Evolutionary conservation across 2,797 vertebrate species (phyloP).

Genomic region (Botia kubotai): DNA sequence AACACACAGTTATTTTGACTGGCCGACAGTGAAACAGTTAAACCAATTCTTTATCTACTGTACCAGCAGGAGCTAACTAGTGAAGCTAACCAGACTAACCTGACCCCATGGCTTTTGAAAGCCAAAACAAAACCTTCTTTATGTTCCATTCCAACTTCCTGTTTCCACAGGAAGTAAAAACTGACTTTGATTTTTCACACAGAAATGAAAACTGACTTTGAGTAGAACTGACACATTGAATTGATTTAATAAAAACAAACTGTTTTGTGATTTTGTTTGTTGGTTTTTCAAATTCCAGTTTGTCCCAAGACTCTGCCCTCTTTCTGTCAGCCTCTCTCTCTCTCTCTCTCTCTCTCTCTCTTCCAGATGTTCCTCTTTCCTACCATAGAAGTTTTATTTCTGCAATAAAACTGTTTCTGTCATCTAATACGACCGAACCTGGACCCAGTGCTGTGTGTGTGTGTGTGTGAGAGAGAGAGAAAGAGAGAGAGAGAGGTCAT

Average conservation of each 20-base stretch:
- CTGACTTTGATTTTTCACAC: background rate
- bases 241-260: background rate
- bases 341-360: constrained; percentile 14
- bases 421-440: constrained; percentile 34
- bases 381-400: constrained; percentile 4
- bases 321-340: constrained; percentile 1
- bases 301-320: constrained; percentile 11
- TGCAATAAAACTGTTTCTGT: constrained; percentile 40
- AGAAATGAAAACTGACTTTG: background rate
- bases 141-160: background rate
- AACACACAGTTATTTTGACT: no score
- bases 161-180: background rate
- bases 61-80: no score
- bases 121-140: background rate
- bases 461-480: background rate
- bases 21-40: no score
- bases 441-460: constrained; percentile 10
- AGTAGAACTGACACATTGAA: background rate
- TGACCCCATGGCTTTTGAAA: no score
- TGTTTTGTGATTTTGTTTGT: constrained; percentile 23
- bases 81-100: no score
- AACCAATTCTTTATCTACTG: no score
- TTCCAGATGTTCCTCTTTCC: background rate
- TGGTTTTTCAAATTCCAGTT: constrained; percentile 41
- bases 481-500: background rate